Evolutionary conservation across 2,113 vertebrate genomes (phyloP).

Genomic region (Neomonachus schauinslandi): DNA sequence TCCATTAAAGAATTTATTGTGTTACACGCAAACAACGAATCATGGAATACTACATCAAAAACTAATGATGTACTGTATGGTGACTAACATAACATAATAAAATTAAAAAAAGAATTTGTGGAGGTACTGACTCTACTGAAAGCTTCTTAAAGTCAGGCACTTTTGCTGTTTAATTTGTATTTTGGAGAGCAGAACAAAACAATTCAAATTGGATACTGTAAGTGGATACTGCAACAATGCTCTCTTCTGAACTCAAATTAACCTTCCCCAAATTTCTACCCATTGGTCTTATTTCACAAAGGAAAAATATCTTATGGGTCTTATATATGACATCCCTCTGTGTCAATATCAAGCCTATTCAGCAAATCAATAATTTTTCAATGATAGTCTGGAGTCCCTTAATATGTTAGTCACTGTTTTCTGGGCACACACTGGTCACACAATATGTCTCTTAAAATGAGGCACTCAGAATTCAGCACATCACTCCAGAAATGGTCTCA

Average conservation of each 20-base stretch:
- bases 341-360: neutral
- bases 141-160: neutral
- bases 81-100: too few relatives aligned
- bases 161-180: neutral
- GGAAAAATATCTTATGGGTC: neutral
- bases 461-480: neutral
- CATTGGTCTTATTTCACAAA: neutral
- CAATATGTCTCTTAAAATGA: constrained; percentile 14
- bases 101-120: neutral
- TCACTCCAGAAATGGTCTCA: neutral
- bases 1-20: neutral
- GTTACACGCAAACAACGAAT: too few relatives aligned
- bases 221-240: neutral
- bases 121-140: neutral
- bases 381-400: neutral
- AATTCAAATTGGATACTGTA: neutral
- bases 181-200: neutral
- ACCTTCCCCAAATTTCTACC: neutral
- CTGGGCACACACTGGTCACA: neutral
- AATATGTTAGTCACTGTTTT: neutral
- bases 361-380: constrained; percentile 26
- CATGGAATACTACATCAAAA: too few relatives aligned
- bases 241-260: constrained; percentile 9
- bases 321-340: neutral
- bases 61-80: too few relatives aligned